Base-by-base conservation (phyloP, 2,888 invertebrate species). In the Corythucha ciliata region DNA sequence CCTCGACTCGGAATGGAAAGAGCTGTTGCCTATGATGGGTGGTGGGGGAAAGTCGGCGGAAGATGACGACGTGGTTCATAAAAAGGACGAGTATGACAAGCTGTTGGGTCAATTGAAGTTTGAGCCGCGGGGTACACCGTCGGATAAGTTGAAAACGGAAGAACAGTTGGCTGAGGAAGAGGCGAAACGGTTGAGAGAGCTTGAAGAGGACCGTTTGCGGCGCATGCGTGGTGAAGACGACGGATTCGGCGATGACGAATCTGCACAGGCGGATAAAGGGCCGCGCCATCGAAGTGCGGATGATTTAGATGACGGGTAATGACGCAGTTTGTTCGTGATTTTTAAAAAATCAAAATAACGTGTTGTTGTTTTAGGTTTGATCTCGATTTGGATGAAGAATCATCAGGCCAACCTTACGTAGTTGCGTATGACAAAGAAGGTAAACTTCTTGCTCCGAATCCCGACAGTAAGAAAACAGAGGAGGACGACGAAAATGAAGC, bases 151-250 rank as follows among this genome's bases (percentile, higher is more conserved):
- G 16, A 85, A 89, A 67, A 83, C 81, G 10, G 83, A 86, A 59
- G 87, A 88, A 58, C 87, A 92, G 67, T 70, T 86, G 40, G 81
- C 81, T 1, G 79, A 77, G 59, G 83, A 86, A 65, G 89, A 91
- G 64, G 81, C 79, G 60, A 79, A 81, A 56, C 78, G 76, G 57
- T 68, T 92, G 12, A 83, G 86, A 59, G 74, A 79, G 61, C 69
- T 91, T 36, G 91, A 94, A 71, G 76, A 73, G 55, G 87, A 89
- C 59, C 73, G 90, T 52, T 64, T 83, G 37, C 70, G 75, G 52
- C 75, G 94, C 63, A 94, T 93, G 92, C 73, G 75, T 57, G 83
- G 81, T 6, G 62, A 73, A 5, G 61, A 21, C 18, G 18, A 27
- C 7, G 12, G 4, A 26, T n/a, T n/a, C n/a, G n/a, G n/a, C n/a